These are phyloP conservation scores for Propithecus deckenii DNA, from an alignment of 2,797 vertebrate genomes.

Conservation along the genomic window DNA sequence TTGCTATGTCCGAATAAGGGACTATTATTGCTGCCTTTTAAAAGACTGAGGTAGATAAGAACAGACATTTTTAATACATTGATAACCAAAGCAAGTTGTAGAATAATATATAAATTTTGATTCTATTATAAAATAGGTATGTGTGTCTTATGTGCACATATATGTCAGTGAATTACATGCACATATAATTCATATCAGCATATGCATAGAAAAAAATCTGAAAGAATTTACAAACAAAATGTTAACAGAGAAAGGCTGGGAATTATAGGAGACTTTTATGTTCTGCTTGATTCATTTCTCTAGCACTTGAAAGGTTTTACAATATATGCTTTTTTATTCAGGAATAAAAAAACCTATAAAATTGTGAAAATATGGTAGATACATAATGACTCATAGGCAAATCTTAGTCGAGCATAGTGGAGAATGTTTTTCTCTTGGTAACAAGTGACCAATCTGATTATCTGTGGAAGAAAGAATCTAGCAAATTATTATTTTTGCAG, in stretches of 20 bases:
- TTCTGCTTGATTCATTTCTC: slow-evolving; percentile 10
- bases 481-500: not conserved
- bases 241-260: not conserved
- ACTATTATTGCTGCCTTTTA: not conserved
- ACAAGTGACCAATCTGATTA: not conserved
- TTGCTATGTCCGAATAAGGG: not conserved
- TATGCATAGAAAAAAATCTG: not conserved
- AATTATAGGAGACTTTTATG: not conserved
- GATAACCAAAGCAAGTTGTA: not conserved
- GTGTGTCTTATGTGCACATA: not conserved
- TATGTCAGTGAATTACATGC: not conserved
- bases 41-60: not conserved
- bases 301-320: not conserved
- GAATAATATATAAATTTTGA: not conserved
- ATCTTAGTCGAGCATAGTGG: not conserved
- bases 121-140: not conserved
- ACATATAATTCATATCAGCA: not conserved
- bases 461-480: not conserved
- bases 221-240: slow-evolving; percentile 17
- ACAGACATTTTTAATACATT: not conserved
- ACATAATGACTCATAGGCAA: slow-evolving; percentile 15
- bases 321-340: not conserved
- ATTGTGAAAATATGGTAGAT: not conserved
- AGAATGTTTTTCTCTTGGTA: not conserved
- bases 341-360: not conserved